phyloP scores from a whole-genome alignment of 2,888 invertebrate species.

The Andrena trimmerana region DNA sequence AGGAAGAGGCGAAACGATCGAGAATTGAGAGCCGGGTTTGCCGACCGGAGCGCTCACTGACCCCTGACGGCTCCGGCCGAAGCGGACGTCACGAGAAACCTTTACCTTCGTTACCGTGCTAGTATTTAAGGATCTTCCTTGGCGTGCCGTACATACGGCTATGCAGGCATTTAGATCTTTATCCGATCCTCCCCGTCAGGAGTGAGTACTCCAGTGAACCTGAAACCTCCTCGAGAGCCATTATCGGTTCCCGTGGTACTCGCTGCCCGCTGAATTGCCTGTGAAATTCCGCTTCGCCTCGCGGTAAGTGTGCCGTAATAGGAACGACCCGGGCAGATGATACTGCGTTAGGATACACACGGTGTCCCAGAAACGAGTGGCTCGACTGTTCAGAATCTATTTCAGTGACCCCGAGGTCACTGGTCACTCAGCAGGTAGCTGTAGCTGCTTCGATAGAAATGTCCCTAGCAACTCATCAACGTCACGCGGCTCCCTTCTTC shows the following conservation, averaged over 20 bases:
- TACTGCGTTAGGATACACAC: slow-evolving; percentile 33
- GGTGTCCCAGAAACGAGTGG: slow-evolving; percentile 5
- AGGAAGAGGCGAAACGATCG: slow-evolving; percentile 65
- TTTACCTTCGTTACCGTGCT: slow-evolving; percentile 77
- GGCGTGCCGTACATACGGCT: slow-evolving; percentile 69
- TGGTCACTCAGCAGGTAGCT: too few species aligned
- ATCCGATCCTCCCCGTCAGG: slow-evolving; percentile 72
- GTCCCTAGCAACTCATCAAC: too few species aligned
- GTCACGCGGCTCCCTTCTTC: not conserved
- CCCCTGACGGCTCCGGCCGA: slow-evolving; percentile 75
- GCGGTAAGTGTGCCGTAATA: slow-evolving; percentile 63
- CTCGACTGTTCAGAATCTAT: not conserved
- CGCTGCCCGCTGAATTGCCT: slow-evolving; percentile 66
- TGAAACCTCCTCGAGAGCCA: slow-evolving; percentile 72
- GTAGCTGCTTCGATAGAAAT: too few species aligned
- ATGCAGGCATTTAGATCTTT: slow-evolving; percentile 75
- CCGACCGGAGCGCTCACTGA: slow-evolving; percentile 77
- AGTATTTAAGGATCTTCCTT: slow-evolving; percentile 76
- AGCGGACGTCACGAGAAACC: slow-evolving; percentile 77
- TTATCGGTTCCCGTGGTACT: slow-evolving; percentile 71
- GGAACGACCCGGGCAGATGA: slow-evolving; percentile 27
- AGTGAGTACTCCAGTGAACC: slow-evolving; percentile 73
- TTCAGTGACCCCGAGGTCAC: not conserved
- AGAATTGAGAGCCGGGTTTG: slow-evolving; percentile 76
- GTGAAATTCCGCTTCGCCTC: slow-evolving; percentile 63